These are phyloP conservation scores for Oscheius sp. DNA, from an alignment of 2,888 invertebrate species.

Conservation along the genomic window DNA sequence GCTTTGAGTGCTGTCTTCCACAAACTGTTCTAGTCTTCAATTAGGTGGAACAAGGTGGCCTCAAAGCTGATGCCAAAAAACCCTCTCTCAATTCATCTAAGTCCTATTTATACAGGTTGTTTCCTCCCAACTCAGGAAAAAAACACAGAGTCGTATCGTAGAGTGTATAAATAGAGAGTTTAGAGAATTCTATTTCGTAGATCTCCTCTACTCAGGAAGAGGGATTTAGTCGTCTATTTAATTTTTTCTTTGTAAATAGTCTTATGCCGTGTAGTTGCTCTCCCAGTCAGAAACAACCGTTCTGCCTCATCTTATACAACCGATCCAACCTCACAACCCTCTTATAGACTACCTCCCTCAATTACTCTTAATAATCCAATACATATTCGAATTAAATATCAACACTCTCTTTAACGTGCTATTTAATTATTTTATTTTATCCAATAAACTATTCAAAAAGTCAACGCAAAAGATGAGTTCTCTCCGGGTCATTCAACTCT, in stretches of 20 bases:
- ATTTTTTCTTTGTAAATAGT: slow-evolving; percentile 3
- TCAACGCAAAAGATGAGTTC: slow-evolving; percentile 24
- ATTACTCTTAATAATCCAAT: slow-evolving; percentile 3
- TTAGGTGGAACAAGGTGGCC: background rate
- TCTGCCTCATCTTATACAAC: slow-evolving; percentile 25
- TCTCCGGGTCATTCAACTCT: slow-evolving; percentile 44
- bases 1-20: too few relatives aligned
- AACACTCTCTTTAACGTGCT: background rate
- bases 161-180: slow-evolving; percentile 23
- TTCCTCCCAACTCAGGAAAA: slow-evolving; percentile 7
- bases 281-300: background rate
- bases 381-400: slow-evolving; percentile 7
- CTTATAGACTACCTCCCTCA: slow-evolving; percentile 12
- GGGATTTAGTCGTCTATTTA: background rate
- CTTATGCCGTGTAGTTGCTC: background rate
- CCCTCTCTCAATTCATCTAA: slow-evolving; percentile 15
- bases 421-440: background rate
- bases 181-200: background rate
- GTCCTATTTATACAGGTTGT: slow-evolving; percentile 20
- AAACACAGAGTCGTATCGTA: slow-evolving; percentile 25
- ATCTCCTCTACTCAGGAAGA: slow-evolving; percentile 20
- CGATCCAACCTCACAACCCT: slow-evolving; percentile 12
- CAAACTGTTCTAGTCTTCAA: slow-evolving; percentile 17
- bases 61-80: background rate
- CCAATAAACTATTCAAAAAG: background rate